These are phyloP conservation scores for Eretmocerus hayati DNA, from an alignment of 2,888 invertebrate species.

Conservation along the genomic window DNA sequence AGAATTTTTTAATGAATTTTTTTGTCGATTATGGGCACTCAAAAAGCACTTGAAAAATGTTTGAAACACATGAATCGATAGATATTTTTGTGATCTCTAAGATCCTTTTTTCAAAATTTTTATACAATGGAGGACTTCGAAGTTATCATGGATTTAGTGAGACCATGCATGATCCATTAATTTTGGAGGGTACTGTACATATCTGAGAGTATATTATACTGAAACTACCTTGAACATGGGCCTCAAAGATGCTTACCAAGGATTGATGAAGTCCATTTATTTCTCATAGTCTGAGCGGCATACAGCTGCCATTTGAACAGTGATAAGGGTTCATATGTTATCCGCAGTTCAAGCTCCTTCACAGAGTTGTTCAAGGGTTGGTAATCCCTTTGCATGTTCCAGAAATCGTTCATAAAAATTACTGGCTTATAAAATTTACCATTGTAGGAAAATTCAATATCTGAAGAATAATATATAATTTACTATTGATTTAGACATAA, in stretches of 20 bases:
- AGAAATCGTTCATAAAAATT: constrained; percentile 93
- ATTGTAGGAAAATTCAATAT: constrained; percentile 80
- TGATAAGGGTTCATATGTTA: constrained; percentile 84
- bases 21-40: too few relatives aligned
- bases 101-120: too few relatives aligned
- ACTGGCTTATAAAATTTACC: constrained; percentile 88
- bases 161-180: too few relatives aligned
- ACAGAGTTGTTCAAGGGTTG: constrained; percentile 82
- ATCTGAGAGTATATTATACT: too few relatives aligned
- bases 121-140: too few relatives aligned
- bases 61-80: too few relatives aligned
- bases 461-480: constrained; percentile 37
- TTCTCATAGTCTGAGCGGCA: constrained; percentile 90
- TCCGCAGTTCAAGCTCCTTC: constrained; percentile 59
- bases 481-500: constrained; percentile 2
- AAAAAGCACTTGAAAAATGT: too few relatives aligned
- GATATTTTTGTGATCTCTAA: too few relatives aligned
- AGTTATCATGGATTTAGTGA: too few relatives aligned
- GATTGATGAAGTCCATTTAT: constrained; percentile 61
- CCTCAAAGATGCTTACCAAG: constrained; percentile 31
- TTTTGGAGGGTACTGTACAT: too few relatives aligned
- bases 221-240: too few relatives aligned
- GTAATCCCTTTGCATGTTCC: constrained; percentile 96
- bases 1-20: too few relatives aligned
- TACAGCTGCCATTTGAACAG: constrained; percentile 98